Percentiles rank a stretch among this genome's conserved stretches.
Conservation (phyloP, 1,140 invertebrate genomes). For the Lasioglossum albipes region DNA sequence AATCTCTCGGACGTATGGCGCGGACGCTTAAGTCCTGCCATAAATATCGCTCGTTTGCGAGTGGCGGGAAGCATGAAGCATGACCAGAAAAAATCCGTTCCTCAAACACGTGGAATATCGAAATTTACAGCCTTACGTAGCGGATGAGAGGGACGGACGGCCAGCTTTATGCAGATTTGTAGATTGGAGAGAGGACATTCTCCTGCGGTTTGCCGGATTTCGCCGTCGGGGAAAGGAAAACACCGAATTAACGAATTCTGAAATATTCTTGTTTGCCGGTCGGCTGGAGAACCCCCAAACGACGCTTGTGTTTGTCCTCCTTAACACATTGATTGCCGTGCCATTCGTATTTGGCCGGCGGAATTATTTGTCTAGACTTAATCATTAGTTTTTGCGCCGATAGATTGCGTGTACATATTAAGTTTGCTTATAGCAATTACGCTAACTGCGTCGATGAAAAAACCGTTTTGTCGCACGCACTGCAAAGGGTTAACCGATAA, state of each 20-base stretch:
- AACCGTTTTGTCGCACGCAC: no score
- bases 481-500: no score
- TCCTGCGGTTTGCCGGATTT: slow-evolving; percentile 3
- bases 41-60: slow-evolving; percentile 70
- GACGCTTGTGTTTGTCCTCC: not conserved
- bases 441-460: no score
- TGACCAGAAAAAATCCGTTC: slow-evolving; percentile 74
- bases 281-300: not conserved
- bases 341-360: no score
- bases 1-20: slow-evolving; percentile 13
- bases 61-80: slow-evolving; percentile 70
- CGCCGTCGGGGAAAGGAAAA: not conserved
- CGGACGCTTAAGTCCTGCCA: slow-evolving; percentile 55
- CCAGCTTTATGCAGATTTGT: slow-evolving; percentile 76
- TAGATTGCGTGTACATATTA: no score
- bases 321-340: no score
- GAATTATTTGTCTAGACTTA: no score
- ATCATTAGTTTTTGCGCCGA: no score
- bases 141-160: slow-evolving; percentile 67
- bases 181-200: slow-evolving; percentile 20
- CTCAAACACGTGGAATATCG: slow-evolving; percentile 72
- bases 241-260: slow-evolving; percentile 44
- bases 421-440: no score
- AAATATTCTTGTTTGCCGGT: slow-evolving; percentile 33
- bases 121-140: slow-evolving; percentile 77